Evolutionary conservation across 2,113 vertebrate species (phyloP), one percentile per base, ranked within the genome.

Genomic region (Garra rufa): DNA sequence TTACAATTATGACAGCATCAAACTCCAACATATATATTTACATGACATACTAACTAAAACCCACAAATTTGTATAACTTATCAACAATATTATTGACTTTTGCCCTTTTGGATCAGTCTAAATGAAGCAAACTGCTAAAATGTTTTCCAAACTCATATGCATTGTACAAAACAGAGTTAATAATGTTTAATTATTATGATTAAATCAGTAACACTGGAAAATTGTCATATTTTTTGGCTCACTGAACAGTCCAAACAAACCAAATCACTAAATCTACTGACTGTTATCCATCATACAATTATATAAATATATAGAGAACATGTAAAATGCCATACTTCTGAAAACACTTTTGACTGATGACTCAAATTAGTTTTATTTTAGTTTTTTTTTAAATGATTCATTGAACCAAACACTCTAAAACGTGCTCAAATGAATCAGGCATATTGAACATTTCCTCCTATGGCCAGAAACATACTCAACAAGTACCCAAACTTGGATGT

Each of bases 381-480:
- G 9, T 38, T 6, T 30, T 67, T 70, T 3, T n/a, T n/a, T 43
- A 2, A 43, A 2, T 3, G 15, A 50, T 19, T 28, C 7, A 28
- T 10, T 28, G 11, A 50, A 50, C 15, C 4, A 75, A 74, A 26
- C 6, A 48, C 7, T 7, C 3, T 1, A 38, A 34, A 38, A 41
- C 15, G 17, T n/a, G 11, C 6, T 76, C 28, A 76, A 57, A 76
- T 52, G 3, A 52, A 30, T 34, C 46, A 52, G 26, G 55, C 3
- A n/a, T 34, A 2, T 38, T 11, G 15, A 43, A 24, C 6, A 6
- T 44, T 46, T 44, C 41, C n/a, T 44, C 69, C 11, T 14, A 24
- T 44, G 41, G 41, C 69, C 69, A 71, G 38, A 71, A 71, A 71
- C 69, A 71, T 71, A 8, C 69, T 44, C 69, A 44, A 26, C 41